Percentiles rank a stretch among this genome's conserved stretches.
These are phyloP conservation scores for Penaeus chinensis DNA, from an alignment of 1,140 invertebrate species.

Conservation along the genomic window DNA sequence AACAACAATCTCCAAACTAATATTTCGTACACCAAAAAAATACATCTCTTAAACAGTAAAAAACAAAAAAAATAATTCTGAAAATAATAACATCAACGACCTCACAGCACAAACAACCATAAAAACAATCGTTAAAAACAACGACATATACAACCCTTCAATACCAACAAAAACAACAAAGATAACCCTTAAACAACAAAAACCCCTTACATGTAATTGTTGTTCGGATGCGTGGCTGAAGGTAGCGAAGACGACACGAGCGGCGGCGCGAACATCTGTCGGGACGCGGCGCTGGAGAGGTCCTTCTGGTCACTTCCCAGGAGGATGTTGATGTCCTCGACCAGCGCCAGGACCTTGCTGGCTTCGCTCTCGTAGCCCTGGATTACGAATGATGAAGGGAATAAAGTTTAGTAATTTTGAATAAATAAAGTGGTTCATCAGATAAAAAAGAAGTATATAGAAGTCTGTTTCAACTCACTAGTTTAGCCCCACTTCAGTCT, in stretches of 20 bases:
- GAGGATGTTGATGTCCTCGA: conserved; percentile 38
- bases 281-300: neutral
- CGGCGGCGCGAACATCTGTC: neutral
- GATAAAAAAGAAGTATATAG: neutral
- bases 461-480: neutral
- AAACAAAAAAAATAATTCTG: too few relatives aligned
- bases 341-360: conserved; percentile 34
- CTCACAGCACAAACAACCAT: too few relatives aligned
- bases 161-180: too few relatives aligned
- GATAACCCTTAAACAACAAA: too few relatives aligned
- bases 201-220: conserved; percentile 36
- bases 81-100: too few relatives aligned
- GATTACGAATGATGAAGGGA: neutral
- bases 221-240: conserved; percentile 15
- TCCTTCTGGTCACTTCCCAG: conserved; percentile 25
- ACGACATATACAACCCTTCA: too few relatives aligned
- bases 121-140: too few relatives aligned
- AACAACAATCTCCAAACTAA: too few relatives aligned
- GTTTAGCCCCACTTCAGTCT: too few relatives aligned
- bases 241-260: neutral
- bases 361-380: conserved; percentile 51
- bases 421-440: neutral
- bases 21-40: too few relatives aligned
- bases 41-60: too few relatives aligned
- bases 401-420: neutral